phyloP scores from a whole-genome alignment of 2,888 invertebrate species.

The Steromphala cineraria region DNA sequence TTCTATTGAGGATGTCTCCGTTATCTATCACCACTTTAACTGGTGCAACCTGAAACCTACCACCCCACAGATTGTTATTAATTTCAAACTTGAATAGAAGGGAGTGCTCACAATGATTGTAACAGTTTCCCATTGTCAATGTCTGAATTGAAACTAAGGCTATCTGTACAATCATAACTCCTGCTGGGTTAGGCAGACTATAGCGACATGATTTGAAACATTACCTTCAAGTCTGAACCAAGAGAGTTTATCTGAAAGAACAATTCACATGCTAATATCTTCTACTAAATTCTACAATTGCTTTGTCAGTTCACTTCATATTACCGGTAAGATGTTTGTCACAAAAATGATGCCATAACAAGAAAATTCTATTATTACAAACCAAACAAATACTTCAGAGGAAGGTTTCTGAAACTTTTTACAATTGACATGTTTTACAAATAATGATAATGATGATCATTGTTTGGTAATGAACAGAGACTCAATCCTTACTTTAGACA shows the following conservation, averaged over 20 bases:
- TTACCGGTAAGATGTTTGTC: too few relatives aligned
- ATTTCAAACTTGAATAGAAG: slow-evolving; percentile 5
- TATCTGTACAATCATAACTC: not conserved
- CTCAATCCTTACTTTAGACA: too few relatives aligned
- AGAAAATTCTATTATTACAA: too few relatives aligned
- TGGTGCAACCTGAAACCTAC: not conserved
- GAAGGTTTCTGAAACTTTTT: too few relatives aligned
- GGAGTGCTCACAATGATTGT: slow-evolving; percentile 2
- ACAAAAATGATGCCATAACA: too few relatives aligned
- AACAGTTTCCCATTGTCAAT: not conserved
- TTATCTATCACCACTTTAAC: slow-evolving; percentile 8
- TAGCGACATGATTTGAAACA: not conserved
- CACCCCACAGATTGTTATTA: slow-evolving; percentile 10
- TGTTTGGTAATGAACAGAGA: too few relatives aligned
- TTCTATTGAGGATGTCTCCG: slow-evolving; percentile 6
- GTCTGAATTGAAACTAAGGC: slow-evolving; percentile 5
- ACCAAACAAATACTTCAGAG: too few relatives aligned
- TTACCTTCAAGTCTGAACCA: not conserved
- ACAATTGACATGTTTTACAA: too few relatives aligned
- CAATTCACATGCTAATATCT: too few relatives aligned
- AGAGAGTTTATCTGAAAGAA: not conserved
- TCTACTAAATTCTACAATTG: too few relatives aligned
- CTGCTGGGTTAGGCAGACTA: not conserved
- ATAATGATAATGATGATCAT: too few relatives aligned
- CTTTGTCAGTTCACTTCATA: too few relatives aligned